phyloP scores from a whole-genome alignment of 1,140 invertebrate genomes.

The Drosophila repleta region DNA sequence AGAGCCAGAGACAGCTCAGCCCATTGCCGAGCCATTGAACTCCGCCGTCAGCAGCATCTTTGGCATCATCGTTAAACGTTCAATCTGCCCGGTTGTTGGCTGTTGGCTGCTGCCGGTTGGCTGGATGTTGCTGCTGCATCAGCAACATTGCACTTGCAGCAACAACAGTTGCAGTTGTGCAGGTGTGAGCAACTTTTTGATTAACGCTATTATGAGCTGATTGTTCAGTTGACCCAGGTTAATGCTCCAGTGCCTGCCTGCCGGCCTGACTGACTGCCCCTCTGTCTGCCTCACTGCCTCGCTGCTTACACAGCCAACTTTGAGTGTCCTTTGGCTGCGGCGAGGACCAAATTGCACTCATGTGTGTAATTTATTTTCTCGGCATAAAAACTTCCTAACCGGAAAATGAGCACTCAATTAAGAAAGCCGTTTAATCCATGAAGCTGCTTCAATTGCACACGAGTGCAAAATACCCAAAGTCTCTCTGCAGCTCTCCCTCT shows the following conservation, averaged over 20 bases:
- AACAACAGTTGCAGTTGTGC: slow-evolving; percentile 20
- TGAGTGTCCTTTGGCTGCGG: slow-evolving; percentile 35
- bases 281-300: not conserved
- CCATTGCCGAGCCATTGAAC: slow-evolving; percentile 59
- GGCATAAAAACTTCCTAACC: slow-evolving; percentile 82
- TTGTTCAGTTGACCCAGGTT: slow-evolving; percentile 78
- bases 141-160: slow-evolving; percentile 44
- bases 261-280: slow-evolving; percentile 4
- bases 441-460: slow-evolving; percentile 69
- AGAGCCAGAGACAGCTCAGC: not conserved
- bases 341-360: slow-evolving; percentile 75
- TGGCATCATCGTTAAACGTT: slow-evolving; percentile 62
- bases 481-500: not conserved
- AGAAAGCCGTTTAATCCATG: slow-evolving; percentile 79
- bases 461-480: slow-evolving; percentile 16
- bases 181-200: slow-evolving; percentile 71
- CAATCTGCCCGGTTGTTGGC: slow-evolving; percentile 59
- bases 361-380: slow-evolving; percentile 83
- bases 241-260: slow-evolving; percentile 44
- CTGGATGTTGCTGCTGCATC: slow-evolving; percentile 19
- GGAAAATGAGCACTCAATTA: slow-evolving; percentile 82
- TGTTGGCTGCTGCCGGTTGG: slow-evolving; percentile 9
- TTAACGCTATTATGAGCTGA: slow-evolving; percentile 80
- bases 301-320: slow-evolving; percentile 10
- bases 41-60: slow-evolving; percentile 22